Base-by-base conservation (phyloP, 1,140 invertebrate species). In the Caenorhabditis briggsae region DNA sequence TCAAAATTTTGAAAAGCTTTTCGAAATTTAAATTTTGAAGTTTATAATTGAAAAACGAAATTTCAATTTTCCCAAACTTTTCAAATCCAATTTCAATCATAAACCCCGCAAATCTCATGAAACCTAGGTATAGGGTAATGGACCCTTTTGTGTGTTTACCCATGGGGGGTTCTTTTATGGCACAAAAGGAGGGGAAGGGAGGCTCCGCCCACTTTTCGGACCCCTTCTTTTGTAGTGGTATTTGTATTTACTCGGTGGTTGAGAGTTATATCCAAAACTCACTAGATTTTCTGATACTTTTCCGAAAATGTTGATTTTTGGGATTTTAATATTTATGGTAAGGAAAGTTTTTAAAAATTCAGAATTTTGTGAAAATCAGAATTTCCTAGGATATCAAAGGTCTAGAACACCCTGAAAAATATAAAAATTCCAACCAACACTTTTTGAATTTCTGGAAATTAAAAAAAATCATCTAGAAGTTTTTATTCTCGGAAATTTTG, bases 111-210 rank as follows among this genome's bases (percentile, higher is more conserved):
- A 33, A 9, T 64, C 59, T 41, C 23, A 8, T 9, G 2, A 8
- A 59, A n/a, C 8, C 16, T n/a, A 59, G 56, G 56, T 58, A 58
- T 7, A 18, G 56, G 56, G n/a, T 23, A 53, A 53, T 14, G 16
- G 50, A 53, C 16, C 56, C 56, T 59, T 59, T 59, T 59, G 56
- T 59, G n/a, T 59, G 56, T 59, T 59, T 59, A 59, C 33, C 33
- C 33, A 33, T 33, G 33, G 50, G 50, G 50, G 50, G 50, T 55
- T 5, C 50, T 55, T 55, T 11, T 55, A 55, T 55, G 18, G 11
- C 18, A n/a, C 18, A n/a, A 59, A 59, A n/a, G n/a, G 16, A 59
- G n/a, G 8, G 20, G 8, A 20, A 3, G 18, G 18, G 20, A 59
- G 16, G 33, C 18, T 23, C 56, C 56, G 56, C n/a, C 16, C n/a